A percentile compares a stretch with the other conserved stretches of the same genome.
phyloP scores from a whole-genome alignment of 2,797 vertebrate genomes.

The Amphiprion clarkii region DNA sequence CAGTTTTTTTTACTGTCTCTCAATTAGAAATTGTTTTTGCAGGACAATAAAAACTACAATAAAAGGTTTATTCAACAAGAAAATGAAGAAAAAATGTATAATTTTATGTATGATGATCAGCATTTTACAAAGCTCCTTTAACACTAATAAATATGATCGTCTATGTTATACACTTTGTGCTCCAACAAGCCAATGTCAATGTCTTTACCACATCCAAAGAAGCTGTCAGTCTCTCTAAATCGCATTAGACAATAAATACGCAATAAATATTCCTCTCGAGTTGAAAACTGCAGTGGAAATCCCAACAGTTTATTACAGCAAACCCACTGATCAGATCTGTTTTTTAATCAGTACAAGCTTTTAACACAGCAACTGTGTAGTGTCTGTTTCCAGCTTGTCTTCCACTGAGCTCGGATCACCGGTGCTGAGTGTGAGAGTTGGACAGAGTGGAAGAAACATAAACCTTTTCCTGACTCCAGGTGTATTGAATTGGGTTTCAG shows the following conservation, averaged over 20 bases:
- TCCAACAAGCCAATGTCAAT: too few species aligned
- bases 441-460: neutral
- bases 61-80: too few species aligned
- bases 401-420: neutral
- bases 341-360: neutral
- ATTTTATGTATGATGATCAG: too few species aligned
- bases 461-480: neutral
- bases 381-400: neutral
- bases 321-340: neutral
- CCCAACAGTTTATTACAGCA: neutral
- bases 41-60: neutral
- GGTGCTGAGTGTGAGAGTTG: neutral
- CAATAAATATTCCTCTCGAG: too few species aligned
- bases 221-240: neutral
- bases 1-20: neutral
- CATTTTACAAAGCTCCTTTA: too few species aligned
- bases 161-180: too few species aligned
- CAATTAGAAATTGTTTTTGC: neutral
- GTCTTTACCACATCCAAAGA: too few species aligned
- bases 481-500: neutral
- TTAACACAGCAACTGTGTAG: neutral
- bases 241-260: neutral
- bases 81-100: too few species aligned
- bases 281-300: too few species aligned
- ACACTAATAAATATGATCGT: too few species aligned